Percentiles rank a stretch among this genome's conserved stretches.
Conservation (phyloP, 2,888 invertebrate genomes). For the Linnaemya tessellans region DNA sequence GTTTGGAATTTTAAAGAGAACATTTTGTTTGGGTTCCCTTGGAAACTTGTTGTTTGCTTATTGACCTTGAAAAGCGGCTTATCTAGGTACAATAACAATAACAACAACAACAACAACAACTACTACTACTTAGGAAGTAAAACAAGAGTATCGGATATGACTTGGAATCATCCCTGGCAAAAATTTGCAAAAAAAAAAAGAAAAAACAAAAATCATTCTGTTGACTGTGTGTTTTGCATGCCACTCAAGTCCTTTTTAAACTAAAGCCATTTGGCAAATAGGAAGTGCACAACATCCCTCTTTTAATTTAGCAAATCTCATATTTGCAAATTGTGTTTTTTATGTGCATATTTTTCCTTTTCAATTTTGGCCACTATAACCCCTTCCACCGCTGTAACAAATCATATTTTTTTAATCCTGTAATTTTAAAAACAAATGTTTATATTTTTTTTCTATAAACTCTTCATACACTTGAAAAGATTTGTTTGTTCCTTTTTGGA, state of each 20-base stretch:
- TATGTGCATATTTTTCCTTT: slow-evolving; percentile 6
- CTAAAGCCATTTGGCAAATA: slow-evolving; percentile 56
- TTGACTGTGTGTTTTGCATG: slow-evolving; percentile 40
- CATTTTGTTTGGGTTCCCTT: slow-evolving; percentile 74
- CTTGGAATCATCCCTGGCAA: slow-evolving; percentile 51
- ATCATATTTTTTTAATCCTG: slow-evolving; percentile 52
- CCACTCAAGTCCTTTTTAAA: slow-evolving; percentile 34
- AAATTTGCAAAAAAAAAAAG: slow-evolving; percentile 27
- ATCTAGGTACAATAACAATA: slow-evolving; percentile 27
- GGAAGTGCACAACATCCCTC: slow-evolving; percentile 13
- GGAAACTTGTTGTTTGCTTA: slow-evolving; percentile 78
- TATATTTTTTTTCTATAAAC: slow-evolving; percentile 41
- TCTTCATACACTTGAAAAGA: slow-evolving; percentile 25
- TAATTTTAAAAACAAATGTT: slow-evolving; percentile 69
- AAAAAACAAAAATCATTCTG: slow-evolving; percentile 12
- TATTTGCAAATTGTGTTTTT: slow-evolving; percentile 38
- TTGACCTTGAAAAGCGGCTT: slow-evolving; percentile 82
- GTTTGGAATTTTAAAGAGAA: slow-evolving; percentile 75
- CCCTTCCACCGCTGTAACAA: slow-evolving; percentile 19
- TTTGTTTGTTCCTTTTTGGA: slow-evolving; percentile 24
- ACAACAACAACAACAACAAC: background rate
- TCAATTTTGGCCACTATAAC: slow-evolving; percentile 7
- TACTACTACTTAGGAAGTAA: background rate
- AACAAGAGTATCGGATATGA: slow-evolving; percentile 30
- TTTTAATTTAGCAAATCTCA: slow-evolving; percentile 49